Evolutionary conservation across 2,797 vertebrate genomes (phyloP).

Genomic region (Lophius americanus): DNA sequence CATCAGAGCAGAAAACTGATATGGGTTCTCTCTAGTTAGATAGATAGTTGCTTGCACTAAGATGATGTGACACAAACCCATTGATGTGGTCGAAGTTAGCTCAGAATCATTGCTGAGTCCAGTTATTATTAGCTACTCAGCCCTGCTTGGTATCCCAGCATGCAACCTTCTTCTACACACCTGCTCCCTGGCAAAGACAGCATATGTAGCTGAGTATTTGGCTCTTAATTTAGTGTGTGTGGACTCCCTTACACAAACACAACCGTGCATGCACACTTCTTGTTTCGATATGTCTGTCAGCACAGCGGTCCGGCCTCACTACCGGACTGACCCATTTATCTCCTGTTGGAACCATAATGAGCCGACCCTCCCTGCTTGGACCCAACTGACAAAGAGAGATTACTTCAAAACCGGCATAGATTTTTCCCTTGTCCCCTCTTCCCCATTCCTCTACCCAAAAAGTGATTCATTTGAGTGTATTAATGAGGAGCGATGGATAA

Average conservation of each 20-base stretch:
- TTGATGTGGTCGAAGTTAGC: constrained; percentile 62
- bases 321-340: constrained; percentile 81
- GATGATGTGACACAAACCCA: constrained; percentile 32
- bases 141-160: constrained; percentile 59
- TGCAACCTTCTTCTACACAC: constrained; percentile 59
- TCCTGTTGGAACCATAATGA: constrained; percentile 78
- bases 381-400: constrained; percentile 82
- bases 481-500: constrained; percentile 83
- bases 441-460: constrained; percentile 63
- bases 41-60: constrained; percentile 32
- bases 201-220: constrained; percentile 55
- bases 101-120: constrained; percentile 53
- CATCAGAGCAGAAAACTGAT: background rate
- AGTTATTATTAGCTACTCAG: constrained; percentile 45
- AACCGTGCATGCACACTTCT: constrained; percentile 21
- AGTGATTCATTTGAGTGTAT: constrained; percentile 72
- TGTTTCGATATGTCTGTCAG: constrained; percentile 63
- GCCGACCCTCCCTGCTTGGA: constrained; percentile 79
- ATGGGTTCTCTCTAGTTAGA: background rate
- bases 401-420: constrained; percentile 76
- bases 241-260: constrained; percentile 12
- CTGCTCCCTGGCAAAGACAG: constrained; percentile 64
- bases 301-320: constrained; percentile 56
- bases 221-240: constrained; percentile 37
- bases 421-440: constrained; percentile 71